Base-by-base conservation (phyloP, 2,113 vertebrate genomes). In the Eretmochelys imbricata region DNA sequence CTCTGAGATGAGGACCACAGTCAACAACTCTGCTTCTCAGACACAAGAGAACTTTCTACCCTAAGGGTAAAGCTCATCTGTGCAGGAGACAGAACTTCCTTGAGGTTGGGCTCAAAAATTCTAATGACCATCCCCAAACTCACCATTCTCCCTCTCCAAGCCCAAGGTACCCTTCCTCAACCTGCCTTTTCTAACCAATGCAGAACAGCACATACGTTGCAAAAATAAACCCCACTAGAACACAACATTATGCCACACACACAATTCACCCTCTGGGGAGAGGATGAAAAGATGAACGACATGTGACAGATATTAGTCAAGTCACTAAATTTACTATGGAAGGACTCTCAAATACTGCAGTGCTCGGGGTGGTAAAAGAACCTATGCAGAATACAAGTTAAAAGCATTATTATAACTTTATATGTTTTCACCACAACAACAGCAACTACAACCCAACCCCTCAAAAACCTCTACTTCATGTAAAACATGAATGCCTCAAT, bases 401-500 rank as follows among this genome's bases (percentile, higher is more conserved):
- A 92, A 91, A 87, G 51, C 35, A 29, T 3, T 72, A 46, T 84
- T 91, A 86, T 3, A 93, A 46, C 80, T 92, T 86, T 62, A 93
- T 92, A 79, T 54, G 53, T 50, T 87, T 92, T 95, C 84, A 25
- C 49, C 42, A 92, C 75, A 78, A 20, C 17, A 93, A 75, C 42
- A 72, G 65, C 65, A 27, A 48, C 75, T 25, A 76, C 11, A 27
- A 46, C 38, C 38, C 65, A 81, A 3, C 85, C 57, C 84, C 12
- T 2, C 4, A 57, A 57, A 25, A 94, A 46, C 48, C 48, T 81
- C 72, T 89, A 20, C 62, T 78, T 54, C 95, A 91, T 48, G 89
- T 92, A 31, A 92, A 95, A 53, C 1, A n/a, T n/a, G 46, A 93
- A 93, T 59, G 88, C 87, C 84, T 93, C 82, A 84, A n/a, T 55